These are phyloP conservation scores for Epicampocera succincta DNA, from an alignment of 2,888 invertebrate genomes.

Conservation along the genomic window DNA sequence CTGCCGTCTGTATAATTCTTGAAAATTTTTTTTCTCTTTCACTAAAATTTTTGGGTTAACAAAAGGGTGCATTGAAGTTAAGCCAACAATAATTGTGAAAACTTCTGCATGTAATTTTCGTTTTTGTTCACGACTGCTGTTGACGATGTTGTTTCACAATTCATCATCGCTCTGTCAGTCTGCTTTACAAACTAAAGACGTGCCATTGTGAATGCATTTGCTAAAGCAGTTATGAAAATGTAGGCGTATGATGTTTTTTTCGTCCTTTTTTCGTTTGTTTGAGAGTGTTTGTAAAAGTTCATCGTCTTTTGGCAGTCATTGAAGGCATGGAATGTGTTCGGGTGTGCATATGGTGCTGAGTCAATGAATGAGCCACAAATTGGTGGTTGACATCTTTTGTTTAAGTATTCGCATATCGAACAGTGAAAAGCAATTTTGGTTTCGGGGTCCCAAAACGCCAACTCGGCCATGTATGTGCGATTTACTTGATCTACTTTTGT, in stretches of 20 bases:
- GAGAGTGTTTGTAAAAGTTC: constrained; percentile 31
- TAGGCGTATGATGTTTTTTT: constrained; percentile 18
- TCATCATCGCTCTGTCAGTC: constrained; percentile 37
- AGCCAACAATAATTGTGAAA: constrained; percentile 45
- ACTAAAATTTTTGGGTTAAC: constrained; percentile 1
- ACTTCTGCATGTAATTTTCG: background rate
- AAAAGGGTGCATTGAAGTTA: constrained; percentile 28
- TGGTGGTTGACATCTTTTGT: constrained; percentile 37
- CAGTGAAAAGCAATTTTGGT: background rate
- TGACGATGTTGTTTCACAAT: constrained; percentile 46
- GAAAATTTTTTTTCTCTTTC: background rate
- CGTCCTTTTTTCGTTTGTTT: background rate
- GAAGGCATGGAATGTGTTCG: background rate
- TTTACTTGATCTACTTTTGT: too few species aligned
- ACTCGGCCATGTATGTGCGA: too few species aligned
- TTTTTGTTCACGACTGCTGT: background rate
- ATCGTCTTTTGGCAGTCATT: constrained; percentile 21
- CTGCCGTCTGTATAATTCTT: background rate
- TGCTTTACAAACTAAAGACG: constrained; percentile 5
- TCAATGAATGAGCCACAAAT: constrained; percentile 54
- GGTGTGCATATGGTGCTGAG: background rate
- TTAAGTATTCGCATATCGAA: background rate
- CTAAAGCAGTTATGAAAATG: constrained; percentile 9
- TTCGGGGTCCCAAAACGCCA: too few species aligned
- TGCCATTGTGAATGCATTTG: background rate